These are phyloP conservation scores for Elmis aenea DNA, from an alignment of 2,888 invertebrate species.

Conservation along the genomic window DNA sequence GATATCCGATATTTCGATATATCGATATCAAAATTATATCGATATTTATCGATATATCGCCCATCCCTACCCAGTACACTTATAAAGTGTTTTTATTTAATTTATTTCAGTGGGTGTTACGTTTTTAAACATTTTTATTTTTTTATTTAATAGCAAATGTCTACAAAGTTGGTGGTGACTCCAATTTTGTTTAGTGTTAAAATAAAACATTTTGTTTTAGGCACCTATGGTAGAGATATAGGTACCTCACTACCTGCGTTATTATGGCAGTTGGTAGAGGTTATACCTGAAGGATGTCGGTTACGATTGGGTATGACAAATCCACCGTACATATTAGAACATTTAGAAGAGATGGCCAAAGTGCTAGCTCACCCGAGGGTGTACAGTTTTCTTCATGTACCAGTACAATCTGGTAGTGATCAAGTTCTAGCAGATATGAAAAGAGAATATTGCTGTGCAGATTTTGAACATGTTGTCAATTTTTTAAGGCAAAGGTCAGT, in stretches of 20 bases:
- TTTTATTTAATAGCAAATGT: too few species aligned
- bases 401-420: constrained; percentile 97
- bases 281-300: constrained; percentile 69
- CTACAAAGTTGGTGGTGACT: too few species aligned
- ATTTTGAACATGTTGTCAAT: constrained; percentile 86
- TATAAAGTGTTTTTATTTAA: too few species aligned
- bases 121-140: too few species aligned
- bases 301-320: constrained; percentile 96
- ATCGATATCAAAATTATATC: too few species aligned
- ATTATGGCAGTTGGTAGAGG: constrained; percentile 76
- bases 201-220: too few species aligned
- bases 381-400: constrained; percentile 94
- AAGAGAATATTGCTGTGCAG: constrained; percentile 83
- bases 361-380: constrained; percentile 85
- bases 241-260: constrained; percentile 82
- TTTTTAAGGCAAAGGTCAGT: constrained; percentile 67
- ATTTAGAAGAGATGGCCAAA: constrained; percentile 82
- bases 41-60: too few species aligned
- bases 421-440: constrained; percentile 92
- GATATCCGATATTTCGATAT: too few species aligned
- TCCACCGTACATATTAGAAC: constrained; percentile 96
- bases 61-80: too few species aligned
- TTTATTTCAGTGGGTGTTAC: too few species aligned
- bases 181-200: too few species aligned
- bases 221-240: constrained; percentile 93